phyloP scores from a whole-genome alignment of 2,888 invertebrate species.

The Pristionchus fissidentatus region DNA sequence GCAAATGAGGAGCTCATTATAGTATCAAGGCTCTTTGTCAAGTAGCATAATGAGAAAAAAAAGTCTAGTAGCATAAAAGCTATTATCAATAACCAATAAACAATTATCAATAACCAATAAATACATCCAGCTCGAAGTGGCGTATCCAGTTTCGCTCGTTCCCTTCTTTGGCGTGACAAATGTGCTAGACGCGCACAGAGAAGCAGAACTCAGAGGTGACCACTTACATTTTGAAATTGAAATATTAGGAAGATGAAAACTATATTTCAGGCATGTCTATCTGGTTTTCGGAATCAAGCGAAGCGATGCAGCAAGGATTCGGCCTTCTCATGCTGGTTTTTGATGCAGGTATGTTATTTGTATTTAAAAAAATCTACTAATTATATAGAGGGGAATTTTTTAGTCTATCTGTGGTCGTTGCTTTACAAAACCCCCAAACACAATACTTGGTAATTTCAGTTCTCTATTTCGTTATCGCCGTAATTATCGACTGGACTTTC shows the following conservation, averaged over 20 bases:
- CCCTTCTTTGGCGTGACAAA: too few species aligned
- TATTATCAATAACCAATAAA: not conserved
- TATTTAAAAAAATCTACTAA: not conserved
- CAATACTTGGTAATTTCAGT: not conserved
- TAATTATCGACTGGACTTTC: not conserved
- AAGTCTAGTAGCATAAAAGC: not conserved
- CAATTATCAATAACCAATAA: not conserved
- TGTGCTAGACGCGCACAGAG: not conserved
- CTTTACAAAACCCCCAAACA: not conserved
- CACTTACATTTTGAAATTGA: not conserved
- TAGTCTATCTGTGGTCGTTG: too few species aligned
- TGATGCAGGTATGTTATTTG: not conserved
- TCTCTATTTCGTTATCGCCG: not conserved
- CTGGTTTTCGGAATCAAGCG: not conserved
- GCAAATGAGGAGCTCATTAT: too few species aligned
- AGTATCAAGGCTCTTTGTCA: not conserved
- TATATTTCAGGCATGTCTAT: not conserved
- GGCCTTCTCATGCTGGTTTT: not conserved
- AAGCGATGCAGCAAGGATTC: not conserved
- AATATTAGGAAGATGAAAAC: not conserved
- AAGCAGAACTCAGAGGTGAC: not conserved
- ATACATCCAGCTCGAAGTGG: not conserved
- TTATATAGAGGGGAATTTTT: too few species aligned
- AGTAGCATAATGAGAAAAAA: too few species aligned
- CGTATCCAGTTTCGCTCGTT: not conserved